Percentiles rank a stretch among this genome's conserved stretches.
Conservation (phyloP, 2,888 invertebrate genomes). For the Pheosia tremula region DNA sequence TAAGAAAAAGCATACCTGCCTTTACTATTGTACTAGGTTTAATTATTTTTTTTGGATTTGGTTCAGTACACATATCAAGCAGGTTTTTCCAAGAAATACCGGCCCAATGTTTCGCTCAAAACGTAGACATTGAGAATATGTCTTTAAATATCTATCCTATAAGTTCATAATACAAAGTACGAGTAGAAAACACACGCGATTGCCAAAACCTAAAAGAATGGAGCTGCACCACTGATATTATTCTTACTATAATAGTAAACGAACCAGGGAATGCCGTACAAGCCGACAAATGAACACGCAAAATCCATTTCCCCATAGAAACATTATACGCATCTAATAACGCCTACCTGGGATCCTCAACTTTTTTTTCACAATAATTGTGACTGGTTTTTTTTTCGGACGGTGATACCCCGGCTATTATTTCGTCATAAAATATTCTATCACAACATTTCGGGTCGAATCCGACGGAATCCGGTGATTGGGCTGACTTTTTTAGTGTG, state of each 20-base stretch:
- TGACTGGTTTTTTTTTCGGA: constrained; percentile 23
- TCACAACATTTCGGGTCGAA: constrained; percentile 28
- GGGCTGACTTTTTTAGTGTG: constrained; percentile 5
- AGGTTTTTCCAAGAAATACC: too few species aligned
- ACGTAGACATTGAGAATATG: too few species aligned
- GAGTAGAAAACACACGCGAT: too few species aligned
- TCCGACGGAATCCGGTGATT: constrained; percentile 16
- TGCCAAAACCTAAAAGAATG: too few species aligned
- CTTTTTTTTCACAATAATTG: constrained; percentile 34
- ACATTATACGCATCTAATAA: constrained; percentile 1
- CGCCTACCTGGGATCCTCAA: constrained; percentile 31
- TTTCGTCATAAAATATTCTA: constrained; percentile 49
- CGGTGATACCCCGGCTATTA: constrained; percentile 41
- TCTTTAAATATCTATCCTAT: too few species aligned
- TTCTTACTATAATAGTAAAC: background rate
- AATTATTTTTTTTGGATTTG: too few species aligned
- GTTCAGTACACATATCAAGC: too few species aligned
- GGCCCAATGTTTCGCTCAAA: too few species aligned
- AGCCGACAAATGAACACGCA: background rate
- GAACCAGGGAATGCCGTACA: background rate
- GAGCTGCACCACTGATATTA: too few species aligned
- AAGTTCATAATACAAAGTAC: too few species aligned
- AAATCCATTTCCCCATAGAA: constrained; percentile 3
- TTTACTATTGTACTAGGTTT: too few species aligned
- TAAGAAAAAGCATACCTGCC: too few species aligned